Percentiles rank a stretch among this genome's conserved stretches.
These are phyloP conservation scores for Paraescarpia echinospica DNA, from an alignment of 1,140 invertebrate species.

Conservation along the genomic window DNA sequence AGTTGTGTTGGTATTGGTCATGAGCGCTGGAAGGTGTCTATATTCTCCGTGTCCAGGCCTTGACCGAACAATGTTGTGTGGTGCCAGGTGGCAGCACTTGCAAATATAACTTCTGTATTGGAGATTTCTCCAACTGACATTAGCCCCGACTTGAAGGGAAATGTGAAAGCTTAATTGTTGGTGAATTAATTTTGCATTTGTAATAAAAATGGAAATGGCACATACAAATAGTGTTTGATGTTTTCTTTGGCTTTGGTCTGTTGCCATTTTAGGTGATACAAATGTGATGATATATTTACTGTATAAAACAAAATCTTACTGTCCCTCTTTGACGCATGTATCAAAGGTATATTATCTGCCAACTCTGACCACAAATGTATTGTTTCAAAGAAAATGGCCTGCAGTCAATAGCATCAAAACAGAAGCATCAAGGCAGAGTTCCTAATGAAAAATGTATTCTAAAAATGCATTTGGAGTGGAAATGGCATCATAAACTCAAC, in stretches of 20 bases:
- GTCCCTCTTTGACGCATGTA: background rate
- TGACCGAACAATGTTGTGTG: background rate
- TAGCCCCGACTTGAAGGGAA: background rate
- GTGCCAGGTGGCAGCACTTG: background rate
- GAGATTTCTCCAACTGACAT: background rate
- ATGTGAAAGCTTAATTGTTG: background rate
- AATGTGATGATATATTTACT: background rate
- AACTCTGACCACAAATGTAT: background rate
- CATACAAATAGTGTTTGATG: background rate
- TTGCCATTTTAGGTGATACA: background rate
- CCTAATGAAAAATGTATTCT: too few species aligned
- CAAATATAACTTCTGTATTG: background rate
- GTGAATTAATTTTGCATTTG: constrained; percentile 6
- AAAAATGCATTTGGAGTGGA: too few species aligned
- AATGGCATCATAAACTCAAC: too few species aligned
- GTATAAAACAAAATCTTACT: background rate
- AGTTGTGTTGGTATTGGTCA: background rate
- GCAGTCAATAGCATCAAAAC: background rate
- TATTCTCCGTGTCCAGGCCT: background rate
- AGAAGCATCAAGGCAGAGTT: too few species aligned
- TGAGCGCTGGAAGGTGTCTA: background rate
- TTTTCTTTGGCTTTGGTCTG: background rate
- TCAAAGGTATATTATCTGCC: background rate
- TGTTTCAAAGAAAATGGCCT: background rate
- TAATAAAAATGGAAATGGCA: background rate